Base-by-base conservation (phyloP, 2,888 invertebrate species). In the Melieria omissa region DNA sequence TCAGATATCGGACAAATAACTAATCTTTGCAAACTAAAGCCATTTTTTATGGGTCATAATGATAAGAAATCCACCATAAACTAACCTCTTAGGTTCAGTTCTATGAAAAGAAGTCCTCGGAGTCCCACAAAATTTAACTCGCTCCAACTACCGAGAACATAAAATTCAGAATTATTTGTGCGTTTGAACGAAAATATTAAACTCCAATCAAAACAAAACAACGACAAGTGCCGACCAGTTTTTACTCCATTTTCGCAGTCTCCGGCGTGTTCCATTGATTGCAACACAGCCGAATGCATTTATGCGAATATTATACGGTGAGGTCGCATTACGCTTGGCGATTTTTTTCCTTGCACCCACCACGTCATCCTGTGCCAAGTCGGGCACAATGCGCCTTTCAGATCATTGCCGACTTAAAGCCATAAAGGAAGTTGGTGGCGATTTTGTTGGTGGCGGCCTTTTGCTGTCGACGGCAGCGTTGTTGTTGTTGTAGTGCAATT, bases 401-500 rank as follows among this genome's bases (percentile, higher is more conserved):
- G 66, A 71, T 71, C 55, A 12, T 52, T 65, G 70, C 70, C 72
- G 74, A 63, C 72, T 60, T 62, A 10, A n/a, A 47, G 12, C 61
- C 69, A 69, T 69, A 70, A 72, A 64, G 69, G 72, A 65, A 72
- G 70, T 67, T 64, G 49, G 46, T 55, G 41, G 2, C 54, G 41
- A 12, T 52, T 64, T 57, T 2, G 16, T 44, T 63, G 61, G n/a
- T n/a, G 41, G 45, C 41, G 41, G 42, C 14, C 57, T 46, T 62
- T 14, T 62, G 65, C 52, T 57, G 57, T 46, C 41, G 57, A 29
- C 47, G 10, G 5, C 57, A 44, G 5, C 49, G 55, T 70, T 70
- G 60, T 67, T 73, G 76, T 77, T 76, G 76, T 71, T 64, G 70
- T 29, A 16, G 65, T 5, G 29, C 29, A 29, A 2, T 29, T 29